A percentile compares a stretch with the other conserved stretches of the same genome.
These are phyloP conservation scores for Carcina quercana DNA, from an alignment of 2,888 invertebrate species.

Conservation along the genomic window DNA sequence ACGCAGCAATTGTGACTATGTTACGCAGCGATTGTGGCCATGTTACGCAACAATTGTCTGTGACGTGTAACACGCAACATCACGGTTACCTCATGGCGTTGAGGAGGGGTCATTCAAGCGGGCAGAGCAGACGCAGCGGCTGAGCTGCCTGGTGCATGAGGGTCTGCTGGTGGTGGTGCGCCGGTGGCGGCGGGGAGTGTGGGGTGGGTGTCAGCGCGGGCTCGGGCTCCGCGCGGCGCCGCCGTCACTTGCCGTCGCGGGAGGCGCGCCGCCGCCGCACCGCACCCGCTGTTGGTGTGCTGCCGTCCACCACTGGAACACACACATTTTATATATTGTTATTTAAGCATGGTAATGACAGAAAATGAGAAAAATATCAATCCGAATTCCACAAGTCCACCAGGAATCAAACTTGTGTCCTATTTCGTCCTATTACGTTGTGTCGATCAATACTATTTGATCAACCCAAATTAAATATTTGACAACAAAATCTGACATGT, in stretches of 20 bases:
- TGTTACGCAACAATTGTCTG: no score
- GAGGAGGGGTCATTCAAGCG: constrained; percentile 24
- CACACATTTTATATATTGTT: background rate
- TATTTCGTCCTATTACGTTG: no score
- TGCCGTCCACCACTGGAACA: constrained; percentile 48
- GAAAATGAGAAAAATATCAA: no score
- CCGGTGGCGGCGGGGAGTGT: constrained; percentile 10
- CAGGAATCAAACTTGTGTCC: no score
- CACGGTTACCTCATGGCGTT: no score
- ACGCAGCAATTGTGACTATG: background rate
- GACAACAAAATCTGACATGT: no score
- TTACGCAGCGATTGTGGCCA: background rate
- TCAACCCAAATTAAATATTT: no score
- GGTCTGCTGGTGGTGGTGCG: no score
- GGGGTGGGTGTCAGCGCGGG: constrained; percentile 30
- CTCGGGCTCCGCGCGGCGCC: constrained; percentile 70
- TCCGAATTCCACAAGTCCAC: no score
- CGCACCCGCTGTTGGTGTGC: constrained; percentile 32
- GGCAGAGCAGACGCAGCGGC: constrained; percentile 25
- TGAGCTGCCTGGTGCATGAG: no score
- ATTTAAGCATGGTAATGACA: background rate
- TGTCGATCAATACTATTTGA: no score
- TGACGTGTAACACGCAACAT: no score
- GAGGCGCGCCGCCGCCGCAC: constrained; percentile 78
- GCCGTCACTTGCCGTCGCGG: constrained; percentile 84